Base-by-base conservation (phyloP, 2,113 vertebrate species). In the Lampris incognitus region DNA sequence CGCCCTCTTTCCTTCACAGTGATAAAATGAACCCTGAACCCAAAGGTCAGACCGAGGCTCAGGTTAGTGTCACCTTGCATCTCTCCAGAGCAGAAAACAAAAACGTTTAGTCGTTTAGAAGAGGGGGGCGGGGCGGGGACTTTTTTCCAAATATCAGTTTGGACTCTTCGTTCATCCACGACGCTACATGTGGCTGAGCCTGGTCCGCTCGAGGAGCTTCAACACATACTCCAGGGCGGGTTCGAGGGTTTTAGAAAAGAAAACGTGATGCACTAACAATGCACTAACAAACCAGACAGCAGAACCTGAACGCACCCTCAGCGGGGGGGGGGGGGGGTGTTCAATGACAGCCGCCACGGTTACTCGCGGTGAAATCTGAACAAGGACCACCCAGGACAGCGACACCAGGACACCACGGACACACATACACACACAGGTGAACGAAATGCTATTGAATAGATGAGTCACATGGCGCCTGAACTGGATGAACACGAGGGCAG, bases 1-100 rank as follows among this genome's bases (percentile, higher is more conserved):
- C 58, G 24, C 58, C 66, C 66, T 74, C 4, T 54, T 72, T 78
- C 80, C 85, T 90, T 94, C 92, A 94, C 92, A 93, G 92, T 93
- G 92, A 90, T 89, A 54, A 65, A 87, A 79, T 74, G 57, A 75
- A 60, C 62, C 7, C 8, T 69, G 73, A 66, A 68, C 74, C 76
- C 77, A 49, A 71, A 68, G 55, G 38, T 4, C 59, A 56, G 70
- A 7, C 57, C 57, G 72, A 62, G 77, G 66, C 78, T 75, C 13
- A 13, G 4, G 24, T 3, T 6, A 67, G 42, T 38, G 54, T 66
- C 54, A 72, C 66, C 62, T 50, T 52, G 60, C 42, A 1, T 50
- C 46, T n/a, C 60, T 48, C 58, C 48, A 7, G 0, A 54, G 57
- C 52, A 54, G 24, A 24, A 24, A 24, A 24, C 24, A 24, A 24